Conservation (phyloP, 2,888 invertebrate genomes). For the Zhengitettix transpicula region DNA sequence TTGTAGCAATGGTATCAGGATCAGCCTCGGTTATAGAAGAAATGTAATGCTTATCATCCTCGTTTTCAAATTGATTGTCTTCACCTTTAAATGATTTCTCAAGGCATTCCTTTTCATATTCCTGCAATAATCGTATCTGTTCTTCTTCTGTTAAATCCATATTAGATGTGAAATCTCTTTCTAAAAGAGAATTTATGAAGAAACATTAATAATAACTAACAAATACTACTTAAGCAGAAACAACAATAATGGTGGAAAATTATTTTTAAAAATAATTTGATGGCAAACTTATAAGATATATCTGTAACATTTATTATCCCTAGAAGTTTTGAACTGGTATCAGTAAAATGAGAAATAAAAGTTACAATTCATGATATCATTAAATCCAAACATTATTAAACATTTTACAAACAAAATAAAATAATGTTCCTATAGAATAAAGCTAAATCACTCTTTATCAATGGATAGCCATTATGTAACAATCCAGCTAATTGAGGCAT, state of each 20-base stretch:
- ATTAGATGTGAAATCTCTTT: constrained; percentile 41
- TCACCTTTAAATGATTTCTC: constrained; percentile 6
- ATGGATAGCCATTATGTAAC: too few species aligned
- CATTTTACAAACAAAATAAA: too few species aligned
- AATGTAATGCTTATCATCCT: background rate
- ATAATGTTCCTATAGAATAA: too few species aligned
- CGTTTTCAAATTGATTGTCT: background rate
- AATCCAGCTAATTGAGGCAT: too few species aligned
- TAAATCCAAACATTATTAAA: too few species aligned
- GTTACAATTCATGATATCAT: too few species aligned
- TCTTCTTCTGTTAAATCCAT: constrained; percentile 54
- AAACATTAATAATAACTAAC: background rate
- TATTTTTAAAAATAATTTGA: background rate
- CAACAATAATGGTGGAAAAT: background rate
- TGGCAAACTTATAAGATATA: background rate
- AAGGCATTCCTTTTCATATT: constrained; percentile 49
- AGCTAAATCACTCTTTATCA: too few species aligned
- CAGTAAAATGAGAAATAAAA: too few species aligned
- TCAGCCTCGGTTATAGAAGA: too few species aligned
- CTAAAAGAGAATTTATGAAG: constrained; percentile 25
- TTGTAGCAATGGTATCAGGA: too few species aligned
- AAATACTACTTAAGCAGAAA: background rate
- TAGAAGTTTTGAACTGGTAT: too few species aligned
- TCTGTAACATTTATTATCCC: too few species aligned
- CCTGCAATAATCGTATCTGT: constrained; percentile 45